Conservation (phyloP, 2,888 invertebrate species). For the Acanthosepion esculentum region DNA sequence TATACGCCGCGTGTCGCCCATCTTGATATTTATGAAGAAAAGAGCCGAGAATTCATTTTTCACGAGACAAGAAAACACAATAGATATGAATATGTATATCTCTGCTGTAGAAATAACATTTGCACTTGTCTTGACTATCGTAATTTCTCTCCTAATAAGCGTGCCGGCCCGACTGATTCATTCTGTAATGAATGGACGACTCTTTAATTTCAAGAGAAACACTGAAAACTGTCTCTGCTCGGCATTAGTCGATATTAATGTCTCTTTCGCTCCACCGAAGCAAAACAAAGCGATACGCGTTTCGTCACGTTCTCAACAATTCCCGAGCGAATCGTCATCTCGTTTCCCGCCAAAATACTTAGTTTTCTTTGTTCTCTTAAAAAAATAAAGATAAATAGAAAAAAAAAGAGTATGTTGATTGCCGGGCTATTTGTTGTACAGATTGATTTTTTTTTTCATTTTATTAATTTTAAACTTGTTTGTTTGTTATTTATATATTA, state of each 20-base stretch:
- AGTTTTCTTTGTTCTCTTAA: not conserved
- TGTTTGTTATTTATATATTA: too few relatives aligned
- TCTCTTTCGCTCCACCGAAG: slow-evolving; percentile 11
- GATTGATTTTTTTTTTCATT: too few relatives aligned
- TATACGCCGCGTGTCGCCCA: too few relatives aligned
- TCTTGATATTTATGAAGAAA: too few relatives aligned
- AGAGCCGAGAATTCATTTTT: too few relatives aligned
- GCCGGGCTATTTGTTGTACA: too few relatives aligned
- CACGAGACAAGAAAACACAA: too few relatives aligned
- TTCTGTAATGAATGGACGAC: not conserved
- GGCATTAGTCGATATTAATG: slow-evolving; percentile 13
- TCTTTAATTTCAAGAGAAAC: not conserved
- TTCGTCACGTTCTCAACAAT: not conserved
- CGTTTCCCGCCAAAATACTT: not conserved
- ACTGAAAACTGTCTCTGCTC: not conserved
- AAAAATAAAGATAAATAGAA: not conserved
- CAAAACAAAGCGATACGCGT: slow-evolving; percentile 33
- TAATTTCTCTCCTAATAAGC: not conserved
- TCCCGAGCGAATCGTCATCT: not conserved
- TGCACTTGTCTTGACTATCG: not conserved
- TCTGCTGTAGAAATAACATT: not conserved
- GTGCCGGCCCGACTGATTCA: not conserved
- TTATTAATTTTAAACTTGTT: too few relatives aligned
- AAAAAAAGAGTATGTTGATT: not conserved
- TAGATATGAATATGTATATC: not conserved